Conservation (phyloP, 2,113 vertebrate species). For the Bolborhynchus lineola region DNA sequence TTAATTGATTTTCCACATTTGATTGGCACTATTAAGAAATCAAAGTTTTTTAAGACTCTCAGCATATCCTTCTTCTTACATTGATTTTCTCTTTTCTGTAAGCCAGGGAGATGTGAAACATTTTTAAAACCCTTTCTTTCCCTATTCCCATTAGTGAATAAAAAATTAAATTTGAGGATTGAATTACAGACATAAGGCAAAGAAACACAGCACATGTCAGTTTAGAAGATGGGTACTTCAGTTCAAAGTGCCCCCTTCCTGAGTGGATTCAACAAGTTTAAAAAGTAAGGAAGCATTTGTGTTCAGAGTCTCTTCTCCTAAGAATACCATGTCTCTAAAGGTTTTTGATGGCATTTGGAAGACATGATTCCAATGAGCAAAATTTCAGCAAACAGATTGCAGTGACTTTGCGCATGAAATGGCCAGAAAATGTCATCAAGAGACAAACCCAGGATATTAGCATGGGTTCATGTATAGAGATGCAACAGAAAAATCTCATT, state of each 20-base stretch:
- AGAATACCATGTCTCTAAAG: neutral
- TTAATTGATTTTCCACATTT: conserved; percentile 3
- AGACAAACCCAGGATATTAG: neutral
- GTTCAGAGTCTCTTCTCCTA: neutral
- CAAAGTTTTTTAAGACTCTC: neutral
- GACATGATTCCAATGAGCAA: neutral
- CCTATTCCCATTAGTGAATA: neutral
- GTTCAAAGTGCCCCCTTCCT: neutral
- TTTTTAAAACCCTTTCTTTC: neutral
- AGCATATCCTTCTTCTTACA: neutral
- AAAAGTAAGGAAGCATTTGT: neutral
- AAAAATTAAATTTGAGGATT: neutral
- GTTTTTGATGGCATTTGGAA: neutral
- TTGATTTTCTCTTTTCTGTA: neutral
- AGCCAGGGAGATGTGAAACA: neutral
- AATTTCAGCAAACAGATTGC: neutral
- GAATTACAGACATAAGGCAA: neutral
- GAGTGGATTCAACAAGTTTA: conserved; percentile 3
- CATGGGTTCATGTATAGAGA: neutral
- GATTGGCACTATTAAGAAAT: neutral
- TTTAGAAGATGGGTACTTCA: neutral
- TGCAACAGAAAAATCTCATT: neutral
- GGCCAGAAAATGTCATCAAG: neutral
- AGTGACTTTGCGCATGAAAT: neutral
- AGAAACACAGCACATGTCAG: neutral